phyloP scores from a whole-genome alignment of 2,888 invertebrate genomes.

The Helleia helle region DNA sequence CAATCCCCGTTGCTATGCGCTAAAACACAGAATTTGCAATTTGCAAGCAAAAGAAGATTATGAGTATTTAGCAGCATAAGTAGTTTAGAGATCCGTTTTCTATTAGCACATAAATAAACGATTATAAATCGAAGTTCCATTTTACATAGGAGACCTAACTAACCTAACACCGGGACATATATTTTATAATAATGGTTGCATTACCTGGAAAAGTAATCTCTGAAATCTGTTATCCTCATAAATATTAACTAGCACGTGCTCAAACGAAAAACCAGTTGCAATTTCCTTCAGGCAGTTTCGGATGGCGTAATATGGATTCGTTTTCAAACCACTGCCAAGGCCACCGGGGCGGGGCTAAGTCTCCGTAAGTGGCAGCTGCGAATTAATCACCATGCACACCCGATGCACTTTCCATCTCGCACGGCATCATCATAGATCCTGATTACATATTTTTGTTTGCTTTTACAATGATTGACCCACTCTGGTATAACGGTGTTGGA shows the following conservation, averaged over 20 bases:
- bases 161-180: too few species aligned
- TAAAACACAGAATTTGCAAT: too few species aligned
- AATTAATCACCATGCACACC: conserved; percentile 51
- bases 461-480: conserved; percentile 29
- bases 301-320: conserved; percentile 48
- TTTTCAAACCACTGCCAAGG: conserved; percentile 41
- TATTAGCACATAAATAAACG: too few species aligned
- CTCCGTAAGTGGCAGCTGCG: conserved; percentile 51
- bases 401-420: conserved; percentile 65
- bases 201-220: background rate
- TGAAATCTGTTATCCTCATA: conserved; percentile 11
- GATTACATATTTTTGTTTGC: conserved; percentile 19
- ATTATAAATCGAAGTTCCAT: too few species aligned
- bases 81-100: too few species aligned
- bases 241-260: conserved; percentile 42
- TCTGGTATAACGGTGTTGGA: conserved; percentile 39
- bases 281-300: conserved; percentile 44
- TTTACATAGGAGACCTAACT: too few species aligned
- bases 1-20: too few species aligned
- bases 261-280: conserved; percentile 53
- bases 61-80: too few species aligned
- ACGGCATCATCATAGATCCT: conserved; percentile 16
- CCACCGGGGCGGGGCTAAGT: conserved; percentile 50
- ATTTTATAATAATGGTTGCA: too few species aligned
- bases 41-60: too few species aligned